Base-by-base conservation (phyloP, 2,797 vertebrate species). In the Sebastolobus alascanus region DNA sequence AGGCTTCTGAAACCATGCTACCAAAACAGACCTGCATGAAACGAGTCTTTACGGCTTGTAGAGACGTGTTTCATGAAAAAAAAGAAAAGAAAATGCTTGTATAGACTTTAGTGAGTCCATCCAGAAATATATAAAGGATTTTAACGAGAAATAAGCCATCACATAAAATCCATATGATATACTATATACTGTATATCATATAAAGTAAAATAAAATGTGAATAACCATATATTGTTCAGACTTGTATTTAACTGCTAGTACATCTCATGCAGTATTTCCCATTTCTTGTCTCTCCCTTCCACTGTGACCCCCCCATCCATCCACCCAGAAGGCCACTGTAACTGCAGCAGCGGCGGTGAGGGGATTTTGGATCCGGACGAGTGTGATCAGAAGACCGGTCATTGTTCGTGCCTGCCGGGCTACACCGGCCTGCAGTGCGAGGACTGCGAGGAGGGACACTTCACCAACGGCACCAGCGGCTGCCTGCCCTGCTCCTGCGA, bases 401-500 rank as follows among this genome's bases (percentile, higher is more conserved):
- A 96, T 88, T 97, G 96, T 73, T 82, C 69, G 2, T 97, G 96
- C 70, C 13, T 95, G 84, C 4, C 65, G 3, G 96, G 96, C 43
- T 95, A 96, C 89, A 70, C 40, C 0, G 96, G 96, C 2, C 93
- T 93, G 55, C 95, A 94, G 90, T 97, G 96, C 56, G 95, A 95
- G 37, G 95, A 95, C 73, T 97, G 96, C 2, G 93, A 95, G 82
- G 95, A 95, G n/a, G 93, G 93, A 16, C 87, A 93, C 93, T 96
- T 95, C 93, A 94, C 91, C 84, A 96, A 96, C 40, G 94, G 95
- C 72, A 95, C 95, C 86, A 93, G 90, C 22, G 93, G 92, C 83
- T 97, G 96, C 79, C 89, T 94, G 84, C 87, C 94, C 78, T 97
- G 96, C 27, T 73, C 85, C 64, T 97, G 96, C 1, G 94, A 97